phyloP scores from a whole-genome alignment of 2,797 vertebrate genomes.

The Lacerta bilineata region DNA sequence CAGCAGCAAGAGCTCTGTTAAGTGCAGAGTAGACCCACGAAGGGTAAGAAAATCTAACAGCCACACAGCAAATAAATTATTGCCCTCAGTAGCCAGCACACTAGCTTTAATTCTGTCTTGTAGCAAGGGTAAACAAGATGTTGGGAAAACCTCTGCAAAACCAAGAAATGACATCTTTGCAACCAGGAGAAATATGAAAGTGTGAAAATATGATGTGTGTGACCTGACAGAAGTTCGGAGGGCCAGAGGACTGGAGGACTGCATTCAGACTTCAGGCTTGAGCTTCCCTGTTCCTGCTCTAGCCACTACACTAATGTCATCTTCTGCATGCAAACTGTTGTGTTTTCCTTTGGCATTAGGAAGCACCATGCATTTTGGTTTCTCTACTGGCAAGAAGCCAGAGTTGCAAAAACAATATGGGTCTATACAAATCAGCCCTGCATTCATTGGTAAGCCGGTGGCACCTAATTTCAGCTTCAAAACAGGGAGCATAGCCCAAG shows the following conservation, averaged over 20 bases:
- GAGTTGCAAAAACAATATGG: constrained; percentile 44
- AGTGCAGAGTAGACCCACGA: not conserved
- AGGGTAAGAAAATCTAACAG: not conserved
- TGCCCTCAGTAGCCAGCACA: constrained; percentile 32
- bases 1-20: not conserved
- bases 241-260: too few relatives aligned
- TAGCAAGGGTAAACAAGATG: not conserved
- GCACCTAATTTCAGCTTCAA: constrained; percentile 58
- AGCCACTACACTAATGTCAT: not conserved
- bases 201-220: too few relatives aligned
- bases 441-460: constrained; percentile 65
- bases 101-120: not conserved
- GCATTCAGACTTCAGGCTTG: too few relatives aligned
- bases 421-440: constrained; percentile 44
- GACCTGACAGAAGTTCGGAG: too few relatives aligned
- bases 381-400: constrained; percentile 29
- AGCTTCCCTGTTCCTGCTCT: too few relatives aligned
- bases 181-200: not conserved
- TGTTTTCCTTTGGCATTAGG: constrained; percentile 31
- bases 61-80: constrained; percentile 2
- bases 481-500: constrained; percentile 42
- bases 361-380: not conserved
- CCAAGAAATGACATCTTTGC: not conserved
- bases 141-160: not conserved
- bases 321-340: fast-evolving